Percentiles rank a stretch among this genome's conserved stretches.
Evolutionary conservation across 2,113 vertebrate species (phyloP).

Genomic region (Symphodus melops): DNA sequence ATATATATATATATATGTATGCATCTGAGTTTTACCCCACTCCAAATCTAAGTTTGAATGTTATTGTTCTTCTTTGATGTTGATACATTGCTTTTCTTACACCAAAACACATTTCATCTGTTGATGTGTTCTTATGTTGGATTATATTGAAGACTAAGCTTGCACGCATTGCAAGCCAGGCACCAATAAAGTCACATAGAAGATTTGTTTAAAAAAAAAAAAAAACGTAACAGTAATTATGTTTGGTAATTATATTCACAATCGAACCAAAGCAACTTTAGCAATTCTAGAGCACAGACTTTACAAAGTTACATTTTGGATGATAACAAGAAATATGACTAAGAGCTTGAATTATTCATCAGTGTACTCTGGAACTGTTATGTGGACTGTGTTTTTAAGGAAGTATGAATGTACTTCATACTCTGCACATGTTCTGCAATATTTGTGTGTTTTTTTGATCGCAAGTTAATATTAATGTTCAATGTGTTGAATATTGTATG

Average conservation of each 20-base stretch:
- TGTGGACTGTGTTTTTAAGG: not conserved
- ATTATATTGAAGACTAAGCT: too few relatives aligned
- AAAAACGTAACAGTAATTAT: too few relatives aligned
- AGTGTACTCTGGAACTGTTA: slow-evolving; percentile 4
- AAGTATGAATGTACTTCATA: slow-evolving; percentile 1
- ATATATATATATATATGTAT: too few relatives aligned
- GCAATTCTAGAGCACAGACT: not conserved
- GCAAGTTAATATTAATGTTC: not conserved
- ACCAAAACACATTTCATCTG: too few relatives aligned
- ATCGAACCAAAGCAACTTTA: not conserved
- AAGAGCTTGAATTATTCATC: slow-evolving; percentile 40
- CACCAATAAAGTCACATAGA: not conserved
- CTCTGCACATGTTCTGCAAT: not conserved
- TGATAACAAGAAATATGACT: slow-evolving; percentile 35
- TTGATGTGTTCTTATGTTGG: too few relatives aligned
- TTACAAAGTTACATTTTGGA: slow-evolving; percentile 8
- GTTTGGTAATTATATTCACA: not conserved
- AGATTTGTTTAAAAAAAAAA: not conserved
- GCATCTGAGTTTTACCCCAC: too few relatives aligned
- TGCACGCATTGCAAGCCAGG: not conserved
- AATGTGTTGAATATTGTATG: not conserved
- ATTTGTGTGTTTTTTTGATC: not conserved
- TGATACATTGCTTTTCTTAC: too few relatives aligned
- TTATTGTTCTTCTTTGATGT: too few relatives aligned
- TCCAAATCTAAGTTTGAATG: too few relatives aligned